Evolutionary conservation across 2,888 invertebrate genomes (phyloP), one percentile per base, ranked within the genome.

Genomic region (Hipparchia semele): DNA sequence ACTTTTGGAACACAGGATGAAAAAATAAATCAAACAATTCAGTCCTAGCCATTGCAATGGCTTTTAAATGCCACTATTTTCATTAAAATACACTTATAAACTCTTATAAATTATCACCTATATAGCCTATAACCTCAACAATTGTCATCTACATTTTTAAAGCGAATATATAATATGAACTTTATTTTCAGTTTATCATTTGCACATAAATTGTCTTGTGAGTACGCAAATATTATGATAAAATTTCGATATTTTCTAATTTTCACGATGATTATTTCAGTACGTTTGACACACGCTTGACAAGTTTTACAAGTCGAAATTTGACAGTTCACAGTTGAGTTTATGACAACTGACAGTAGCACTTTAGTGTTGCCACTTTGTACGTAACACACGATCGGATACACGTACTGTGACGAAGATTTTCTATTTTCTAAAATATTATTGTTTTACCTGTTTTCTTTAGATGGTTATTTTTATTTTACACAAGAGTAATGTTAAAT

Each of bases 1-100:
- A 94, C 87, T 94, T 94, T 90, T 94, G 94, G 80, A 94, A 94
- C 75, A 94, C 90, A 73, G 94, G 94, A 84, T 94, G 94, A 76
- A 94, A 94, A 86, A 94, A 94, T 77, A 94, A 86, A 87, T 94
- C 94, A 80, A 94, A 94, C 79, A 94, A 85, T 82, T 94, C 94
- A 81, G 91, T 93, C 83, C 91, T 89, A 84, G 94, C 93, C 94
- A 94, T 94, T 81, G 78, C 80, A 83, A 85, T 79, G 80, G 83
- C 81, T 81, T 81, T 80, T 78, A 80, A 83, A 81, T 77, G 81
- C 80, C 79, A 80, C 80, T 68, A 82, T 80, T 85, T 83, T 84
- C 85, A 89, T 87, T 79, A 82, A 87, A 85, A 86, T 85, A 86
- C 83, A 86, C 85, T 85, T 86, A 78, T 75, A 84, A 23, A 23